These are phyloP conservation scores for Pediacus dermestoides DNA, from an alignment of 2,888 invertebrate species.

Conservation along the genomic window DNA sequence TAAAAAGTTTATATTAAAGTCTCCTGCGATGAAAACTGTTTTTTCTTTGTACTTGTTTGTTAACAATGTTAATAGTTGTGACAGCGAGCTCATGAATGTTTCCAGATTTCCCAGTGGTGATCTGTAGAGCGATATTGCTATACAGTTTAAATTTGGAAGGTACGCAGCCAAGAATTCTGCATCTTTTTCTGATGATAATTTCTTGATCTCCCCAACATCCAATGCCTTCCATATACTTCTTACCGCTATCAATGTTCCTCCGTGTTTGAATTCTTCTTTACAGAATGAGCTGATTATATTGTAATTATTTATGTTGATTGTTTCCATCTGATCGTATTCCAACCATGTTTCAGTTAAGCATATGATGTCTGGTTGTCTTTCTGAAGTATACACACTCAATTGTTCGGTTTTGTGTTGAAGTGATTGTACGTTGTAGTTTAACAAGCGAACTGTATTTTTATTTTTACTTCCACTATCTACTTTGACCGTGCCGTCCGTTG, in stretches of 20 bases:
- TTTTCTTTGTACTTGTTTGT: not conserved
- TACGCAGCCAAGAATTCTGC: too few species aligned
- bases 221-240: constrained; percentile 1
- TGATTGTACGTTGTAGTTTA: constrained; percentile 1
- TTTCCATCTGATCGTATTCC: not conserved
- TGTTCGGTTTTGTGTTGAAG: not conserved
- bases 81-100: not conserved
- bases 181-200: too few species aligned
- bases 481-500: too few species aligned
- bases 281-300: not conserved
- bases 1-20: too few species aligned
- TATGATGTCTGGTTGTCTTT: constrained; percentile 1
- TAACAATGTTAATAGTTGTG: not conserved
- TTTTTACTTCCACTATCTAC: too few species aligned
- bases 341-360: constrained; percentile 1
- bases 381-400: not conserved
- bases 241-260: not conserved
- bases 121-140: too few species aligned
- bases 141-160: too few species aligned
- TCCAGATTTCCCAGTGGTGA: not conserved
- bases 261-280: not conserved
- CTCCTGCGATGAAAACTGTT: not conserved
- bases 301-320: not conserved
- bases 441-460: too few species aligned
- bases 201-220: too few species aligned